These are phyloP conservation scores for Rhyacichthys aspro DNA, from an alignment of 2,797 vertebrate species.

Conservation along the genomic window DNA sequence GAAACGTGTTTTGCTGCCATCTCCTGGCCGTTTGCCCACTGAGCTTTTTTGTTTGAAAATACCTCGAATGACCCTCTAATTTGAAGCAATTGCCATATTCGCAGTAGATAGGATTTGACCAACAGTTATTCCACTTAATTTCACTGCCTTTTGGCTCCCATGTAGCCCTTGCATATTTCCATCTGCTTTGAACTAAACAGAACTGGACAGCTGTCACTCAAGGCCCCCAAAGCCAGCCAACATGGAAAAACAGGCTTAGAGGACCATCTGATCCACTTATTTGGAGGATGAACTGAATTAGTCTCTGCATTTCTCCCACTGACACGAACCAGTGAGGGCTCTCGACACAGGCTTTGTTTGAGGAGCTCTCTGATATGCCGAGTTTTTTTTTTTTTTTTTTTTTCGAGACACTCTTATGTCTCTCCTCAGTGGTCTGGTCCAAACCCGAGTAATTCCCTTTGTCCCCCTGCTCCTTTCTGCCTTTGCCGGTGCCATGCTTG, in stretches of 20 bases:
- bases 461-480: constrained; percentile 42
- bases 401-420: constrained; percentile 20
- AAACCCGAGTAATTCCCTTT: constrained; percentile 44
- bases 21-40: constrained; percentile 61
- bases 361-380: constrained; percentile 34
- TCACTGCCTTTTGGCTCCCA: not conserved
- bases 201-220: constrained; percentile 12
- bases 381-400: constrained; percentile 6
- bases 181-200: constrained; percentile 11
- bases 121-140: not conserved
- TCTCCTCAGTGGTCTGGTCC: constrained; percentile 29
- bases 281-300: constrained; percentile 24
- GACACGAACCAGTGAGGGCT: constrained; percentile 27
- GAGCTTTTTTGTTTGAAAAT: not conserved
- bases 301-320: constrained; percentile 12
- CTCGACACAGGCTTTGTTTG: constrained; percentile 37
- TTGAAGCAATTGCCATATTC: not conserved
- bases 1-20: constrained; percentile 71
- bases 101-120: not conserved
- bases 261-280: constrained; percentile 1
- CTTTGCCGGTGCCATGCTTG: constrained; percentile 49
- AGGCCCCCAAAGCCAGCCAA: constrained; percentile 15
- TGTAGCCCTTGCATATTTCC: constrained; percentile 2
- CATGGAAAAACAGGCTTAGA: constrained; percentile 5
- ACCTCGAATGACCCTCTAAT: constrained; percentile 11